A percentile compares a stretch with the other conserved stretches of the same genome.
phyloP scores from a whole-genome alignment of 2,113 vertebrate genomes.

The Todiramphus saurophagus region DNA sequence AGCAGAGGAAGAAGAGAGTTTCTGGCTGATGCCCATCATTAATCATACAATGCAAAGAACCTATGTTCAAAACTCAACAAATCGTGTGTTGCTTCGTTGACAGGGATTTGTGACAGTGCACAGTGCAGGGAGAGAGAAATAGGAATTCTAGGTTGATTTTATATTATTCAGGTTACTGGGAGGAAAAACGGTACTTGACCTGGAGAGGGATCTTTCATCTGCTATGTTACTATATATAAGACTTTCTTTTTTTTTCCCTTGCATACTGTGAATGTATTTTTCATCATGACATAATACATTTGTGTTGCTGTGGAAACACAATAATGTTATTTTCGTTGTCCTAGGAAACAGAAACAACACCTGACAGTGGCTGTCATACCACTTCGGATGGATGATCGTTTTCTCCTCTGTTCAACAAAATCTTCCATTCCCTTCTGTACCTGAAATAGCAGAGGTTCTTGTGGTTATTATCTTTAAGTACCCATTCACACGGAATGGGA shows the following conservation, averaged over 20 bases:
- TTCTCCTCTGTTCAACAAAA: conserved; percentile 11
- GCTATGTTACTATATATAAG: neutral
- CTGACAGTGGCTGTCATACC: neutral
- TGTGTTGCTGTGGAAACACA: conserved; percentile 56
- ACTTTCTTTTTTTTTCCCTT: neutral
- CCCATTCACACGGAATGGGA: neutral
- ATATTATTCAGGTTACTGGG: neutral
- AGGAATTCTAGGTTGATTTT: neutral
- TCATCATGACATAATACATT: conserved; percentile 37
- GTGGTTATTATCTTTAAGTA: neutral
- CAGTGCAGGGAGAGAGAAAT: neutral
- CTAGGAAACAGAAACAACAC: conserved; percentile 64
- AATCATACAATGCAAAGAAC: neutral
- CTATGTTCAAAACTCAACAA: neutral
- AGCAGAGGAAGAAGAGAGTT: neutral
- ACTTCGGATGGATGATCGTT: neutral
- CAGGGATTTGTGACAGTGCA: neutral
- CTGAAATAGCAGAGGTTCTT: neutral
- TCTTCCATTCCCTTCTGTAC: neutral
- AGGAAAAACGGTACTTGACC: neutral
- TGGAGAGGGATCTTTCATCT: conserved; percentile 14
- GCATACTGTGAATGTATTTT: conserved; percentile 47
- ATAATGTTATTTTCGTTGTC: conserved; percentile 64
- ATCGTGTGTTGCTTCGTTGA: neutral
- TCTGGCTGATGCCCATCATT: neutral